Conservation (phyloP, 2,888 invertebrate genomes). For the Tanytarsus gracilentus region DNA sequence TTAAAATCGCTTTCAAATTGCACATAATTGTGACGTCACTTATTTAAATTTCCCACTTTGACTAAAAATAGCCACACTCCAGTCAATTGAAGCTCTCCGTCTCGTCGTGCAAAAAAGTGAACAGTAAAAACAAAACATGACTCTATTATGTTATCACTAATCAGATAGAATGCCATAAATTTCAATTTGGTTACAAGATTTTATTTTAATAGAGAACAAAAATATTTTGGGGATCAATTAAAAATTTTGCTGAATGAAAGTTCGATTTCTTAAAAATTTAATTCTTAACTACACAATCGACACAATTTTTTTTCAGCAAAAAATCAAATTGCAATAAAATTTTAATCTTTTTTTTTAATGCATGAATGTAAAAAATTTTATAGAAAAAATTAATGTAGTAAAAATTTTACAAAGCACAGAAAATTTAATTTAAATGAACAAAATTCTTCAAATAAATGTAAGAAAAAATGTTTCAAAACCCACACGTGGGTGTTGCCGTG, state of each 20-base stretch:
- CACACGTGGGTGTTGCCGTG: too few species aligned
- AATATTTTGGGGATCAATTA: too few species aligned
- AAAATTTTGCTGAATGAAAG: too few species aligned
- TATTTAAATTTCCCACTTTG: not conserved
- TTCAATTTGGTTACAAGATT: not conserved
- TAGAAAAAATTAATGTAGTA: too few species aligned
- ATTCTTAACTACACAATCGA: not conserved
- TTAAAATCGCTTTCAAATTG: too few species aligned
- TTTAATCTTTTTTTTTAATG: too few species aligned
- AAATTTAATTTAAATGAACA: too few species aligned
- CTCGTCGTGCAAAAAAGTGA: slow-evolving; percentile 16
- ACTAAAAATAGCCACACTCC: slow-evolving; percentile 22
- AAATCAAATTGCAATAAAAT: not conserved
- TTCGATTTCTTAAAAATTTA: not conserved
- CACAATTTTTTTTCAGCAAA: not conserved
- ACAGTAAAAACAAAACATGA: slow-evolving; percentile 4
- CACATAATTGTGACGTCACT: not conserved
- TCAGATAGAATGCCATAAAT: slow-evolving; percentile 5
- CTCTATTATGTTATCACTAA: slow-evolving; percentile 17
- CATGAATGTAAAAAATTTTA: too few species aligned
- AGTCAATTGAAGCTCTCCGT: slow-evolving; percentile 18
- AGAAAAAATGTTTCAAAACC: too few species aligned
- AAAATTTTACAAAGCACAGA: too few species aligned
- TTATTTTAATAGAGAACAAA: not conserved
- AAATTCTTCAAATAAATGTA: too few species aligned